Percentiles rank a stretch among this genome's conserved stretches.
Conservation (phyloP, 2,888 invertebrate genomes). For the Leucania comma region DNA sequence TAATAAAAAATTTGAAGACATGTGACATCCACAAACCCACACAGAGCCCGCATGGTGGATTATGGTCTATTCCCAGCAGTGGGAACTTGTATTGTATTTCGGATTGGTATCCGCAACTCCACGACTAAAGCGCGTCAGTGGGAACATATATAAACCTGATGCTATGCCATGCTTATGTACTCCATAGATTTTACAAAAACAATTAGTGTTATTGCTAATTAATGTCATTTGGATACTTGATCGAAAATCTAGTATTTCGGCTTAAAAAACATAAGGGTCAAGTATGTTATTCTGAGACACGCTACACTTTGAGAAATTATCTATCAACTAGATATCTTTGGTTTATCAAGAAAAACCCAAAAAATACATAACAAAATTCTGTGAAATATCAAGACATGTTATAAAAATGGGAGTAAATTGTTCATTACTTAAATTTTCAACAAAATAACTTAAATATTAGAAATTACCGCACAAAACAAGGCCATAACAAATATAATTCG, state of each 20-base stretch:
- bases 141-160: too few species aligned
- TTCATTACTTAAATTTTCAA: neutral
- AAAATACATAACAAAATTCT: too few species aligned
- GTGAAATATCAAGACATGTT: neutral
- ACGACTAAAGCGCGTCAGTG: too few species aligned
- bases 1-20: neutral
- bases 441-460: constrained; percentile 3
- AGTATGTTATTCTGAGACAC: neutral
- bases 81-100: too few species aligned
- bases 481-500: constrained; percentile 11
- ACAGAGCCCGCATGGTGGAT: neutral
- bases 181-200: too few species aligned
- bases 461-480: constrained; percentile 9
- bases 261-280: neutral
- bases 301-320: too few species aligned
- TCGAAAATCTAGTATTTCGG: neutral
- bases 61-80: neutral
- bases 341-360: too few species aligned
- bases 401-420: neutral
- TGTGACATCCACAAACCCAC: neutral
- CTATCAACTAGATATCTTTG: too few species aligned
- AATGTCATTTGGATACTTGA: neutral
- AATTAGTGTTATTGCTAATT: neutral
- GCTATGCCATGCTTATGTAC: too few species aligned
- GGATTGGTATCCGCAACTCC: too few species aligned